Conservation (phyloP, 2,113 vertebrate genomes). For the Catharus bicknelli region DNA sequence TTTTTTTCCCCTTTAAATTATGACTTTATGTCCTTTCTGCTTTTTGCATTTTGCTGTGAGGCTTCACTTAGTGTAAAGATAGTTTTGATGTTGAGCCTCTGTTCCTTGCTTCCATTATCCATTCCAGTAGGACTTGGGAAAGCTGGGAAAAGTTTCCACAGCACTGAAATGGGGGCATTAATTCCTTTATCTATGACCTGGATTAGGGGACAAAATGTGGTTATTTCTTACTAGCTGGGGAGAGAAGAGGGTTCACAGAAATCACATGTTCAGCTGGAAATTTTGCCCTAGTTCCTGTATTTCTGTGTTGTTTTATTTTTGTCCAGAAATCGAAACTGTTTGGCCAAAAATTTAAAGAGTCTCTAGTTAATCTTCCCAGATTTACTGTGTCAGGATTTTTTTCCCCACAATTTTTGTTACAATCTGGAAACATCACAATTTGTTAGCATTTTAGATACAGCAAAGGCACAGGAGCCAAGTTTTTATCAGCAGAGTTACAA, state of each 20-base stretch:
- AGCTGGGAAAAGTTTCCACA: not conserved
- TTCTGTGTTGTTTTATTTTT: not conserved
- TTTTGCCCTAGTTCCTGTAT: not conserved
- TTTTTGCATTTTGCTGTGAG: not conserved
- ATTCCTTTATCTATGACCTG: not conserved
- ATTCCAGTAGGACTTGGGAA: not conserved
- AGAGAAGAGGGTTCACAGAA: not conserved
- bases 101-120: not conserved
- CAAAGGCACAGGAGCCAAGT: not conserved
- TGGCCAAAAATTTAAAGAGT: not conserved
- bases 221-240: not conserved
- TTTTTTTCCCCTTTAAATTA: fast-evolving
- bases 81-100: not conserved
- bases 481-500: not conserved
- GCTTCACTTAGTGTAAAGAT: not conserved
- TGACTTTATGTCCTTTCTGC: not conserved
- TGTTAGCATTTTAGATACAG: not conserved
- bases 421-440: not conserved
- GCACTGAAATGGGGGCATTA: fast-evolving
- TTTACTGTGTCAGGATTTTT: not conserved
- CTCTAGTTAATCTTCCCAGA: not conserved
- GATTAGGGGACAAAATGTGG: not conserved
- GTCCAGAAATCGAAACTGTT: not conserved
- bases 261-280: not conserved
- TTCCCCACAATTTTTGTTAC: not conserved